Evolutionary conservation across 2,888 invertebrate species (phyloP).

Genomic region (Platycheirus rosarum): DNA sequence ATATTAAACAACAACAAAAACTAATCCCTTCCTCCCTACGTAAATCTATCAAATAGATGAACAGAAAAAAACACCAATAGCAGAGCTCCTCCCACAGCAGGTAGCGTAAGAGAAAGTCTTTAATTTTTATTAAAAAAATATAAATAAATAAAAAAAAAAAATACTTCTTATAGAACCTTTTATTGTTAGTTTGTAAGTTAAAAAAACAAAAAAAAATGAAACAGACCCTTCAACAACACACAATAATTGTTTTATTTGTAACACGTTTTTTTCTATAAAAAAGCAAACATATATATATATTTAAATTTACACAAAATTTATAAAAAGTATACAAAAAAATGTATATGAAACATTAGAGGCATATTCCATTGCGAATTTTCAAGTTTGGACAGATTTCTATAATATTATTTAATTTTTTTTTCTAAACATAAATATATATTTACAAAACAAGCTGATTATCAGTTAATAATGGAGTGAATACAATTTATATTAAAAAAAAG

Average conservation of each 20-base stretch:
- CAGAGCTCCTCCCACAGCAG: constrained; percentile 39
- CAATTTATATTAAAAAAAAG: constrained; percentile 51
- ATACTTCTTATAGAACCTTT: constrained; percentile 70
- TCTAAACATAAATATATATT: constrained; percentile 65
- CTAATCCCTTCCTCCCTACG: constrained; percentile 71
- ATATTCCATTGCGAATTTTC: constrained; percentile 72
- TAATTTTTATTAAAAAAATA: constrained; percentile 60
- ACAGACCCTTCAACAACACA: constrained; percentile 57
- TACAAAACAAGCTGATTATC: constrained; percentile 60
- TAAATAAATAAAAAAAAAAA: constrained; percentile 39
- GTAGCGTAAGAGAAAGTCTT: constrained; percentile 60
- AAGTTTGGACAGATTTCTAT: constrained; percentile 73
- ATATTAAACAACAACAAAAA: constrained; percentile 71
- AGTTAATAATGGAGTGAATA: constrained; percentile 49
- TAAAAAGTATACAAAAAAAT: constrained; percentile 54
- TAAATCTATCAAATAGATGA: constrained; percentile 71
- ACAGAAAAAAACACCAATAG: constrained; percentile 68
- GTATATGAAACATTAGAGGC: constrained; percentile 73
- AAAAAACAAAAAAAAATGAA: constrained; percentile 1
- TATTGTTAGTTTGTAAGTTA: constrained; percentile 67
- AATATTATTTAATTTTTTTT: constrained; percentile 62
- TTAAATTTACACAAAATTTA: constrained; percentile 71
- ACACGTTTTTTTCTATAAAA: constrained; percentile 44
- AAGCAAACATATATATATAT: constrained; percentile 58
- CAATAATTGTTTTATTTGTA: constrained; percentile 53